phyloP scores from a whole-genome alignment of 2,113 vertebrate species.

The Mesoclemmys tuberculata region DNA sequence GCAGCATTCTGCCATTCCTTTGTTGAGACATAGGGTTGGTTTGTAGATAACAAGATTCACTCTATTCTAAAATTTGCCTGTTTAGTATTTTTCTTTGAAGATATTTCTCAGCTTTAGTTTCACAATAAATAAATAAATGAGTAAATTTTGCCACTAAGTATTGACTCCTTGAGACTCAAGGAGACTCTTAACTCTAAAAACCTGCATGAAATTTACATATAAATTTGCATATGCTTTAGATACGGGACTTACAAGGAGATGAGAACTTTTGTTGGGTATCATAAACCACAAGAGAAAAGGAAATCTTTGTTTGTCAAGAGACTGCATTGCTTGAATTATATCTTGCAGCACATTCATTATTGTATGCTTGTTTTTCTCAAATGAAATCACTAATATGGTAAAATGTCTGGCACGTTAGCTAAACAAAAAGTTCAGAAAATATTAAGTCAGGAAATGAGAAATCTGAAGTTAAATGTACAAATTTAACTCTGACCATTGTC shows the following conservation, averaged over 20 bases:
- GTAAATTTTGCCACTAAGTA: slow-evolving; percentile 53
- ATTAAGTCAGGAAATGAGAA: rapidly evolving
- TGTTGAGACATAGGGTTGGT: neutral
- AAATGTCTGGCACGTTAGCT: rapidly evolving
- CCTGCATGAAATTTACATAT: neutral
- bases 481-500: neutral
- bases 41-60: slow-evolving; percentile 1
- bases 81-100: slow-evolving; percentile 3
- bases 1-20: neutral
- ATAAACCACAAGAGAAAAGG: slow-evolving; percentile 19
- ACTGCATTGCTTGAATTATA: rapidly evolving
- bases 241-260: neutral
- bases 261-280: neutral
- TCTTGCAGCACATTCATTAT: neutral
- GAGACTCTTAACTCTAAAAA: neutral
- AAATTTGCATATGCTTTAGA: slow-evolving; percentile 12
- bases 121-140: neutral
- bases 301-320: neutral
- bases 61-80: neutral
- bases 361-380: neutral
- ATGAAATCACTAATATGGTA: neutral
- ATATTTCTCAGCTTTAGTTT: neutral
- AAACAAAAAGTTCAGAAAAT: neutral
- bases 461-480: neutral
- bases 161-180: neutral